These are phyloP conservation scores for Lepidochitona cinerea DNA, from an alignment of 2,888 invertebrate species.

Conservation along the genomic window DNA sequence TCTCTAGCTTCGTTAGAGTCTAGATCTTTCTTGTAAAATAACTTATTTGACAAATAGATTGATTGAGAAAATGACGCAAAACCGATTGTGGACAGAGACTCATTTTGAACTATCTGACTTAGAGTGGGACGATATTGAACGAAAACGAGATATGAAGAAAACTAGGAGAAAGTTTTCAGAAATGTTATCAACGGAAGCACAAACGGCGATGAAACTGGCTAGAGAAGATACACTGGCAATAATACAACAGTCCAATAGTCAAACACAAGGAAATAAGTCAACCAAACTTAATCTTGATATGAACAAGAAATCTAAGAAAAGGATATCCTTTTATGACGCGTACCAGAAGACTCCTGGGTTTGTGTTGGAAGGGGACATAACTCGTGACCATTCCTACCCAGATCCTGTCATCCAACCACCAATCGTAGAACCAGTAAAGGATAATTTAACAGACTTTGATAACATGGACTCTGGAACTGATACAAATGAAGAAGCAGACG, in stretches of 20 bases:
- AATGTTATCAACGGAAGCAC: constrained; percentile 37
- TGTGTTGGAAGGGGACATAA: constrained; percentile 36
- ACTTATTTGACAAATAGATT: too few relatives aligned
- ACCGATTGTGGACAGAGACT: constrained; percentile 7
- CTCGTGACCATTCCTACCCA: constrained; percentile 20
- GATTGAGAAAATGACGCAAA: too few relatives aligned
- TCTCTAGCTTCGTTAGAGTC: too few relatives aligned
- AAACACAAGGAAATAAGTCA: background rate
- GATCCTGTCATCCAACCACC: constrained; percentile 21
- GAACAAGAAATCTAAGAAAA: constrained; percentile 12
- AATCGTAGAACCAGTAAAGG: constrained; percentile 33
- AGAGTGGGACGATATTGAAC: constrained; percentile 9
- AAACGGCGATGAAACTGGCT: constrained; percentile 38
- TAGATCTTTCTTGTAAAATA: too few relatives aligned
- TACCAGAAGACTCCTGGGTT: constrained; percentile 22
- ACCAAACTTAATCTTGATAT: background rate
- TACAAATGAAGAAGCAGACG: constrained; percentile 14
- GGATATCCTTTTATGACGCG: constrained; percentile 27
- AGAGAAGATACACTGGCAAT: constrained; percentile 19
- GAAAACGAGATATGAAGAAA: constrained; percentile 24
- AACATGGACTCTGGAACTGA: constrained; percentile 22
- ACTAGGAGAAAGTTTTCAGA: constrained; percentile 32
- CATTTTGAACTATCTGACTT: constrained; percentile 14
- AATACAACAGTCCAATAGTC: background rate
- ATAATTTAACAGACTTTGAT: constrained; percentile 37